These are phyloP conservation scores for Micronycteris hirsuta DNA, from an alignment of 2,113 vertebrate species.

Conservation along the genomic window DNA sequence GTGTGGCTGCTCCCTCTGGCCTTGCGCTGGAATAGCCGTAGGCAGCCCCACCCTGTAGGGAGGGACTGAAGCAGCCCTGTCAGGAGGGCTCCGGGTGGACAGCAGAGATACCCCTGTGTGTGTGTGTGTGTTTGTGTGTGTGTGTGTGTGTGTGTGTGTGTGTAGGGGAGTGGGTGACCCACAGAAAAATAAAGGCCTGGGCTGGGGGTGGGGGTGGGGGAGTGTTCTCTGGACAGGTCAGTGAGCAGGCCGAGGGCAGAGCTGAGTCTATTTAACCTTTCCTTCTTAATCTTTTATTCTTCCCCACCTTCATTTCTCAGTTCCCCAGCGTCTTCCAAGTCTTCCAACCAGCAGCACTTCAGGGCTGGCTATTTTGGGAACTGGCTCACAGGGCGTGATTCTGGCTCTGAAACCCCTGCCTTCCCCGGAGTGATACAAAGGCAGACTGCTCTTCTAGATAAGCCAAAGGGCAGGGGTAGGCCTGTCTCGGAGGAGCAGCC, in stretches of 20 bases:
- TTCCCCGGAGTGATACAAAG: constrained; percentile 31
- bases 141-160: neutral
- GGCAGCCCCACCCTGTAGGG: neutral
- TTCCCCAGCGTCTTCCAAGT: neutral
- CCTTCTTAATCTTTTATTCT: neutral
- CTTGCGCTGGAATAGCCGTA: neutral
- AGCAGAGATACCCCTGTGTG: neutral
- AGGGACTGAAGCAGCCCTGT: neutral
- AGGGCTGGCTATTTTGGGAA: constrained; percentile 50
- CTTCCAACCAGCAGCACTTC: neutral
- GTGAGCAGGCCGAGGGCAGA: neutral
- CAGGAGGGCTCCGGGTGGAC: neutral
- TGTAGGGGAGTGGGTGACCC: neutral
- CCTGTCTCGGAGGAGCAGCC: neutral
- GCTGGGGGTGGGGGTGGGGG: fast-evolving
- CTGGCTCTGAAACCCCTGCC: constrained; percentile 7
- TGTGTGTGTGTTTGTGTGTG: neutral
- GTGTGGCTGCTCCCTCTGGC: neutral
- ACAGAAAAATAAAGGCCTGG: neutral
- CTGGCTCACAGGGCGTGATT: constrained; percentile 32
- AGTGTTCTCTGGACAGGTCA: no score
- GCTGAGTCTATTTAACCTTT: neutral
- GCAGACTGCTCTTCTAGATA: constrained; percentile 37
- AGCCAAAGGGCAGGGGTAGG: neutral
- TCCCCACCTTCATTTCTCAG: neutral